Evolutionary conservation across 2,888 invertebrate species (phyloP).

Genomic region (Cheilosia grossa): DNA sequence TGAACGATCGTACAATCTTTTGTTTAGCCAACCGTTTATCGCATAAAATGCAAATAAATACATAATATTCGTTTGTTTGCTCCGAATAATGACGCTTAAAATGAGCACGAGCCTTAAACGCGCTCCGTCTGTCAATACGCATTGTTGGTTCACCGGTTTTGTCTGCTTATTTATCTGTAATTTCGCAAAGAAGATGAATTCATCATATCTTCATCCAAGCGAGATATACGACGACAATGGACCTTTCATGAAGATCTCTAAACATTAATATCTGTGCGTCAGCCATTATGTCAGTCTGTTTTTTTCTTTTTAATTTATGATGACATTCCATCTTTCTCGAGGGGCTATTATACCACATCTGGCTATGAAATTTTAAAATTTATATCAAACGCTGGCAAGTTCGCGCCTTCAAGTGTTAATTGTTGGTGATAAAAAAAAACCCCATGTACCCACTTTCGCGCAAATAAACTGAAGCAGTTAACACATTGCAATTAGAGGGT

Average conservation of each 20-base stretch:
- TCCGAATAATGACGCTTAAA: conserved; percentile 18
- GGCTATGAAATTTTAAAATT: conserved; percentile 51
- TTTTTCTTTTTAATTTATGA: conserved; percentile 23
- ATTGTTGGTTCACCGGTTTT: background rate
- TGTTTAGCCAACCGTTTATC: conserved; percentile 27
- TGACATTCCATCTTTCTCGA: conserved; percentile 61
- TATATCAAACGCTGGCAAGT: conserved; percentile 43
- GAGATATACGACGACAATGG: background rate
- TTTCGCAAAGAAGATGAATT: conserved; percentile 22
- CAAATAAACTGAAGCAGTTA: conserved; percentile 51
- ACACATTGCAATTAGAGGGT: conserved; percentile 69
- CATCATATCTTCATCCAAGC: conserved; percentile 6
- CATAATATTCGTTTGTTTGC: background rate
- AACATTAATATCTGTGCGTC: conserved; percentile 1
- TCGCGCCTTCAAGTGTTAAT: conserved; percentile 48
- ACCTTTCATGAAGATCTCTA: conserved; percentile 19
- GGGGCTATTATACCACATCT: conserved; percentile 27
- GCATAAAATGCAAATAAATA: conserved; percentile 34
- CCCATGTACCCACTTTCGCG: conserved; percentile 39
- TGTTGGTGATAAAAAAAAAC: conserved; percentile 37
- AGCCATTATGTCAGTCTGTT: conserved; percentile 2
- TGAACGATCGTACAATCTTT: conserved; percentile 31
- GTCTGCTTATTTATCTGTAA: conserved; percentile 14
- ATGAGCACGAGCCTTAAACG: conserved; percentile 16
- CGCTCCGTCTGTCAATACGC: background rate